Evolutionary conservation across 2,888 invertebrate genomes (phyloP).

Genomic region (Corbicula japonica): DNA sequence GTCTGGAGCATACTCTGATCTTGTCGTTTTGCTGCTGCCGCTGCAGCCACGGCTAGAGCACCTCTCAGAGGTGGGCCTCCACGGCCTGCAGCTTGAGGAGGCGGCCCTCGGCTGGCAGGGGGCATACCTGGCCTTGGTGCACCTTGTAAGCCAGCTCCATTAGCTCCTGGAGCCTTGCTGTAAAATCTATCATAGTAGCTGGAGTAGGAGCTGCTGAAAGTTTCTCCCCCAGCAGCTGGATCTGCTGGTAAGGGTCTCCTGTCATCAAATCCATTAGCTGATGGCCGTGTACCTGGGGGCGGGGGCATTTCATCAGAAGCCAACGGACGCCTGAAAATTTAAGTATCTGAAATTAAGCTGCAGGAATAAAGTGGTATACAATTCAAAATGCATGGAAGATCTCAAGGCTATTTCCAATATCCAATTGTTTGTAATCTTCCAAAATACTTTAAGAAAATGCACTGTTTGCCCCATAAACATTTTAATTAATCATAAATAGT

Average conservation of each 20-base stretch:
- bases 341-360: too few relatives aligned
- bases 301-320: slow-evolving; percentile 49
- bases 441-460: too few relatives aligned
- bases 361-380: too few relatives aligned
- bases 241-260: slow-evolving; percentile 33
- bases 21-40: slow-evolving; percentile 18
- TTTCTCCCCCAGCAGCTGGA: slow-evolving; percentile 44
- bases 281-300: slow-evolving; percentile 42
- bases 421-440: too few relatives aligned
- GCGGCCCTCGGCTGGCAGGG: slow-evolving; percentile 1
- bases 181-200: slow-evolving; percentile 74
- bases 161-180: slow-evolving; percentile 58
- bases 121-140: slow-evolving; percentile 12
- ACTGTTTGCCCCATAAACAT: too few relatives aligned
- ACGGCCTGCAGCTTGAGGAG: neutral
- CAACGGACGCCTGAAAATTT: slow-evolving; percentile 43
- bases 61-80: slow-evolving; percentile 10
- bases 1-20: slow-evolving; percentile 61
- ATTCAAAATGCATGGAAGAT: too few relatives aligned
- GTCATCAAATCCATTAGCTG: slow-evolving; percentile 69
- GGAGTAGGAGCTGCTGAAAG: slow-evolving; percentile 63
- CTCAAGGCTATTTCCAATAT: too few relatives aligned
- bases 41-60: slow-evolving; percentile 1
- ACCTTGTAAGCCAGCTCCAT: slow-evolving; percentile 30
- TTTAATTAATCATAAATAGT: too few relatives aligned